phyloP scores from a whole-genome alignment of 2,888 invertebrate genomes.

The Lobophora halterata region DNA sequence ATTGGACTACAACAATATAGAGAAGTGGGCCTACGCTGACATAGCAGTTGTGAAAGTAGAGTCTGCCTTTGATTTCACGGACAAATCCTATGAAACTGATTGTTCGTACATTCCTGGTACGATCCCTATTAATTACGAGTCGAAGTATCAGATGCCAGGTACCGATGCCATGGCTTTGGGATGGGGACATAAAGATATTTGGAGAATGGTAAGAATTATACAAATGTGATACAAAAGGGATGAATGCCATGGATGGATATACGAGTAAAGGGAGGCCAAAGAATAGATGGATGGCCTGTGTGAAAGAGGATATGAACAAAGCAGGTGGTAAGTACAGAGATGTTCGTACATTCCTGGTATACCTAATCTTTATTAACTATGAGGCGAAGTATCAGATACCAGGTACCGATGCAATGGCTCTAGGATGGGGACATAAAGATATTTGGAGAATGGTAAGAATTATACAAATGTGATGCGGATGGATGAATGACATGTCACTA shows the following conservation, averaged over 20 bases:
- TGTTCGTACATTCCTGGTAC: slow-evolving; percentile 40
- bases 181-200: slow-evolving; percentile 40
- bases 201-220: slow-evolving; percentile 37
- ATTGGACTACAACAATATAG: slow-evolving; percentile 36
- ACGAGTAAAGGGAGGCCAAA: too few species aligned
- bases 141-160: slow-evolving; percentile 31
- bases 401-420: slow-evolving; percentile 33
- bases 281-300: too few species aligned
- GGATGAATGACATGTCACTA: too few species aligned
- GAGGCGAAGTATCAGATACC: slow-evolving; percentile 32
- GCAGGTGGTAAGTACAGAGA: too few species aligned
- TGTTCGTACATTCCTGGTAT: slow-evolving; percentile 40
- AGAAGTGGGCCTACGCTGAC: slow-evolving; percentile 48
- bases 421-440: slow-evolving; percentile 44
- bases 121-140: slow-evolving; percentile 41
- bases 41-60: slow-evolving; percentile 51
- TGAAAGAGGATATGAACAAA: too few species aligned
- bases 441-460: slow-evolving; percentile 37
- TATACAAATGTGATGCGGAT: too few species aligned
- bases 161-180: slow-evolving; percentile 38
- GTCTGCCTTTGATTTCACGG: slow-evolving; percentile 35
- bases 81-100: slow-evolving; percentile 14
- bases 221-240: too few species aligned
- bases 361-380: slow-evolving; percentile 43
- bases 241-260: too few species aligned